These are phyloP conservation scores for Leucosticte australis DNA, from an alignment of 2,113 vertebrate species.

Conservation along the genomic window DNA sequence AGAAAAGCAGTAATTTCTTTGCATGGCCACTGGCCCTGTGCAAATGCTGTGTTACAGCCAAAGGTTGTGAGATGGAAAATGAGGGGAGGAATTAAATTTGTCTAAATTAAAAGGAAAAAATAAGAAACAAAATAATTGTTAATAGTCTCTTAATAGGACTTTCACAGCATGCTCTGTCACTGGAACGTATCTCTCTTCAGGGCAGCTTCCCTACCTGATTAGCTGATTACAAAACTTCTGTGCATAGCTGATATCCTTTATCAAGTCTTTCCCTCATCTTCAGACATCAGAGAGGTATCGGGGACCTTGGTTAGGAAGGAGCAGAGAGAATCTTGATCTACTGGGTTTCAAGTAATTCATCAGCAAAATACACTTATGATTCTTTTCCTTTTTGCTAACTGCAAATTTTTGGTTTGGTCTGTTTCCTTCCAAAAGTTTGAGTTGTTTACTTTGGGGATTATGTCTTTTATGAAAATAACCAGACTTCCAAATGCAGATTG, in stretches of 20 bases:
- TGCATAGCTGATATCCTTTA: neutral
- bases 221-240: neutral
- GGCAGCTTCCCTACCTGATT: neutral
- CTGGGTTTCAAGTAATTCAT: neutral
- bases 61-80: neutral
- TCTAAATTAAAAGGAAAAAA: neutral
- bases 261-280: neutral
- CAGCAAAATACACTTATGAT: neutral
- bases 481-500: neutral
- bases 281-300: fast-evolving
- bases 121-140: neutral
- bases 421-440: neutral
- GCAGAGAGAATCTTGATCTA: neutral
- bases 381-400: neutral
- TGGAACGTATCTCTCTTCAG: neutral
- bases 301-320: neutral
- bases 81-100: neutral
- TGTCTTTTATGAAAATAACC: conserved; percentile 8
- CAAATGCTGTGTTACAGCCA: neutral
- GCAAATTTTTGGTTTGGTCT: neutral
- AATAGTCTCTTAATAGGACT: neutral
- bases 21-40: neutral
- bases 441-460: conserved; percentile 26
- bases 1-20: neutral
- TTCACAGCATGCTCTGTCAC: neutral